Evolutionary conservation across 2,888 invertebrate species (phyloP).

Genomic region (Callinectes sapidus): DNA sequence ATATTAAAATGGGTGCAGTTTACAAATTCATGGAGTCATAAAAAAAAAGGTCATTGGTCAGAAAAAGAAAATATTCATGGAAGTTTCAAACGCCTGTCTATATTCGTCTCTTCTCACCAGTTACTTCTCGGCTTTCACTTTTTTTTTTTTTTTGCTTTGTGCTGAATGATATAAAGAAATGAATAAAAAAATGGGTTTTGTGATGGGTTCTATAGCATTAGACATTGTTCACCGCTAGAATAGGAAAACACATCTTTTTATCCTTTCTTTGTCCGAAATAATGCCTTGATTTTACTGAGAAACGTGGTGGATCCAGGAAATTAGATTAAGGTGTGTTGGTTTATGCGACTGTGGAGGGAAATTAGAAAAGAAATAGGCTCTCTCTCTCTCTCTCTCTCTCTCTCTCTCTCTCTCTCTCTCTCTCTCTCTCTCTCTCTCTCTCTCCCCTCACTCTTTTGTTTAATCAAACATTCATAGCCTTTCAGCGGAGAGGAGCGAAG

Average conservation of each 20-base stretch:
- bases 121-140: background rate
- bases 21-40: too few species aligned
- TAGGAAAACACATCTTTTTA: background rate
- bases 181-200: background rate
- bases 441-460: background rate
- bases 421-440: conserved; percentile 12
- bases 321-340: background rate
- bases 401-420: conserved; percentile 24
- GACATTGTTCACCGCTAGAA: background rate
- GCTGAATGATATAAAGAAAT: background rate
- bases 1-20: too few species aligned
- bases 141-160: background rate
- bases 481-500: background rate
- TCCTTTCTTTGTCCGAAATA: background rate
- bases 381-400: conserved; percentile 40
- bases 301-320: background rate
- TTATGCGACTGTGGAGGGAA: background rate
- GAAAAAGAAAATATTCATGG: too few species aligned
- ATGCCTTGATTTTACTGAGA: background rate
- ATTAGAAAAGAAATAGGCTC: background rate
- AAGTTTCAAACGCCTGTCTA: too few species aligned
- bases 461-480: background rate
- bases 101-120: background rate
- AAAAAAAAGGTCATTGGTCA: too few species aligned
- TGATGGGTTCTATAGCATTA: background rate